A percentile compares a stretch with the other conserved stretches of the same genome.
phyloP scores from a whole-genome alignment of 2,888 invertebrate genomes.

The Calephelis perditalis region DNA sequence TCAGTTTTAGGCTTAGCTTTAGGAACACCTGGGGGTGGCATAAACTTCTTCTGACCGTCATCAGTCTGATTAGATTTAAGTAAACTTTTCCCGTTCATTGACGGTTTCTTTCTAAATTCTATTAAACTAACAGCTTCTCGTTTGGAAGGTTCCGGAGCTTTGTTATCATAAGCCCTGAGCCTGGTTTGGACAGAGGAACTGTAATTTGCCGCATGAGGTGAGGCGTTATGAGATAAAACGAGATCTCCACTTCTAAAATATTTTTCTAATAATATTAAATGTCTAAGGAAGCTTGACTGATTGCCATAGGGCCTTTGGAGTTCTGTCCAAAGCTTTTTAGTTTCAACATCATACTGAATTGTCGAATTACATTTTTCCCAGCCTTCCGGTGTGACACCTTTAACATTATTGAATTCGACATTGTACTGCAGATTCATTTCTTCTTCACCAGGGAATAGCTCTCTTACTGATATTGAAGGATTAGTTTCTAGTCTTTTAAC shows the following conservation, averaged over 20 bases:
- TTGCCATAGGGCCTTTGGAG: constrained; percentile 92
- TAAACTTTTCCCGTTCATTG: constrained; percentile 64
- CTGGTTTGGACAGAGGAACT: constrained; percentile 89
- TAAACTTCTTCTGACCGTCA: constrained; percentile 55
- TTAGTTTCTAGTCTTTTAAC: constrained; percentile 85
- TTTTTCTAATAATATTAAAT: constrained; percentile 88
- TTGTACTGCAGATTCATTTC: constrained; percentile 87
- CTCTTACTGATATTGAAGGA: constrained; percentile 89
- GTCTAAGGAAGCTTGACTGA: constrained; percentile 90
- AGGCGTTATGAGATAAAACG: constrained; percentile 84
- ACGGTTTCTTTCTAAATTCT: constrained; percentile 65
- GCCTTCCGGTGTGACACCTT: constrained; percentile 87
- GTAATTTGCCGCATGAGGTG: constrained; percentile 86
- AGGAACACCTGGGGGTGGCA: constrained; percentile 51
- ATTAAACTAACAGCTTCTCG: constrained; percentile 58
- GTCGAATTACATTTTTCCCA: constrained; percentile 90
- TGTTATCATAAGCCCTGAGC: constrained; percentile 85
- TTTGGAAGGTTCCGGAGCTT: constrained; percentile 50
- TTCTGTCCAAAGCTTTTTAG: constrained; percentile 88
- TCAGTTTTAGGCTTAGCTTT: constrained; percentile 46
- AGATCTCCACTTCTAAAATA: constrained; percentile 90
- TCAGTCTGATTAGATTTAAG: constrained; percentile 55
- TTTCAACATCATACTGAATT: constrained; percentile 90
- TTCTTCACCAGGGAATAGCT: constrained; percentile 89
- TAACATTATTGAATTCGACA: constrained; percentile 84